Base-by-base conservation (phyloP, 2,888 invertebrate genomes). In the Latheticus oryzae region DNA sequence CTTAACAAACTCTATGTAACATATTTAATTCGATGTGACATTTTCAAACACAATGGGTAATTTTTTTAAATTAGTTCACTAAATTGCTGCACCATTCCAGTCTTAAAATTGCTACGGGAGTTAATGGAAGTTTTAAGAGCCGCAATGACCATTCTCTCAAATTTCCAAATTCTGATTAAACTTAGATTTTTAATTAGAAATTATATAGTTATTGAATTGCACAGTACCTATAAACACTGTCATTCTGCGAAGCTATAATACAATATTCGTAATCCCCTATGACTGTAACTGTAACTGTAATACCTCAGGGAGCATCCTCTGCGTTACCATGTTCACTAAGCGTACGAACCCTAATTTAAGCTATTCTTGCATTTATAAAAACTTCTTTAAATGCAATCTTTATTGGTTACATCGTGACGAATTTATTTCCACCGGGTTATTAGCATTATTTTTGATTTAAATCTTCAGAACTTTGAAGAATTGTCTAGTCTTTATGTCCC, bases 311-410 rank as follows among this genome's bases (percentile, higher is more conserved):
- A 69, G 58, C 57, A 62, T 65, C 61, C 60, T 51, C 62, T 60
- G 67, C 67, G 70, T 68, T 72, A 69, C 71, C 71, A 71, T 73
- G 73, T 63, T 71, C 70, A 72, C 71, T 65, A 71, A 71, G 68
- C 73, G 72, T 52, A 65, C 68, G 60, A 72, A 72, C 66, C 67
- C 67, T 60, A 65, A 62, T 63, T 72, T 65, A 69, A 65, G 66
- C 65, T 69, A 68, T 72, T 71, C 71, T 66, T 62, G 66, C 66
- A 68, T 72, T 65, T 66, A 66, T 58, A 64, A 55, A 60, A 66
- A 67, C 63, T 62, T 66, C 66, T 67, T 65, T 57, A 56, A 45
- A 45, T 32, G 45, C 45, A 17, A 45, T 21, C 21, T 12, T 35
- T 38, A 23, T 13, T 11, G 13, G 17, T 32, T 32, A 3, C 7